Percentiles rank a stretch among this genome's conserved stretches.
Conservation (phyloP, 2,113 vertebrate species). For the Odocoileus hemionus region DNA sequence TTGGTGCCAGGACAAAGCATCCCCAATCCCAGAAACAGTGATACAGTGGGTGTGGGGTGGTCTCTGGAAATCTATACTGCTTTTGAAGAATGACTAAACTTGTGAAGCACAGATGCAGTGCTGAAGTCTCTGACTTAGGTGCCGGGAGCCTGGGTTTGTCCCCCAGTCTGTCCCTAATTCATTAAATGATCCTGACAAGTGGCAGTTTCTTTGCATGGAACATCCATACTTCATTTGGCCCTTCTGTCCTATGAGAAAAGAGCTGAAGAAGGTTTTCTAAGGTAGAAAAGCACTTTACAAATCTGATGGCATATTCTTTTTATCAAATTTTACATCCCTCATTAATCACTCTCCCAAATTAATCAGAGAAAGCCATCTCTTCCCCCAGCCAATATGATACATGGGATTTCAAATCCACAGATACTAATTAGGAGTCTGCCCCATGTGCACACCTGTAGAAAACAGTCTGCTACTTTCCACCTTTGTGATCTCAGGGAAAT, state of each 20-base stretch:
- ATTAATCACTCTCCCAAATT: constrained; percentile 56
- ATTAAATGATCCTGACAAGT: background rate
- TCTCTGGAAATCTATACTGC: background rate
- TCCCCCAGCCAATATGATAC: constrained; percentile 24
- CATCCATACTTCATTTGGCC: background rate
- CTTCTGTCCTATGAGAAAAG: background rate
- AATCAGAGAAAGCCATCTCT: constrained; percentile 37
- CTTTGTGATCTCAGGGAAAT: background rate
- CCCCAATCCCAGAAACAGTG: background rate
- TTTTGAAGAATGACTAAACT: background rate
- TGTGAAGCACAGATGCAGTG: background rate
- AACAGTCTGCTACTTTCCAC: background rate
- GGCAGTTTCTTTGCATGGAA: background rate
- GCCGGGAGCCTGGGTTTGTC: background rate
- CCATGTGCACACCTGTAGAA: background rate
- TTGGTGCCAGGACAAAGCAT: background rate
- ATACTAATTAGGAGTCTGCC: background rate
- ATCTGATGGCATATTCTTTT: constrained; percentile 8
- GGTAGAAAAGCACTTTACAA: background rate
- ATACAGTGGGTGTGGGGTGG: background rate
- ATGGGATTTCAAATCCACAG: constrained; percentile 40
- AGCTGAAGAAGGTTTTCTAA: background rate
- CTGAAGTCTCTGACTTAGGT: background rate
- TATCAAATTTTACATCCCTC: constrained; percentile 31
- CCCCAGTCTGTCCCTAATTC: background rate